Percentiles rank a stretch among this genome's conserved stretches.
These are phyloP conservation scores for Hystrix brachyura DNA, from an alignment of 2,113 vertebrate genomes.

Conservation along the genomic window DNA sequence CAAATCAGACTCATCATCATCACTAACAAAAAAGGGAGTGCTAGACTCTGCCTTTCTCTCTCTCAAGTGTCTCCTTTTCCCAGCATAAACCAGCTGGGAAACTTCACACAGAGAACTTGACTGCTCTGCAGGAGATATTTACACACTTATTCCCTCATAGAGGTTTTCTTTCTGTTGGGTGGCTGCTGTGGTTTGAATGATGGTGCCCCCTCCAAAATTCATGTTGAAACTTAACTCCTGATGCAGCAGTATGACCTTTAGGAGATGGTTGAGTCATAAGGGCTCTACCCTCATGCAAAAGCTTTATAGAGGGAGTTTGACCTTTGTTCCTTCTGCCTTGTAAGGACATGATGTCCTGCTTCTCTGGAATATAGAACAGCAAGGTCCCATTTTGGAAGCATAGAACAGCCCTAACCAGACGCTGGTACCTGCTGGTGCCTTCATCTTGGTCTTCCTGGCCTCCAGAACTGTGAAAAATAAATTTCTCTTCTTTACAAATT, in stretches of 20 bases:
- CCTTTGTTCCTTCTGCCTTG: neutral
- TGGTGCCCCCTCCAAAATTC: neutral
- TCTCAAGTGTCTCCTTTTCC: neutral
- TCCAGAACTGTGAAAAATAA: neutral
- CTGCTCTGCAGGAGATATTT: neutral
- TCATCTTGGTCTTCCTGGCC: neutral
- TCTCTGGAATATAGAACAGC: neutral
- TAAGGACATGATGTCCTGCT: neutral
- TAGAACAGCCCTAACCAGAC: neutral
- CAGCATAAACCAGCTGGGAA: neutral
- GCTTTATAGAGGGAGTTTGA: neutral
- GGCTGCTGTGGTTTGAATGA: neutral
- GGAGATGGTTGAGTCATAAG: neutral
- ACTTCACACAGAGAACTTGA: neutral
- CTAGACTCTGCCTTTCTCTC: neutral
- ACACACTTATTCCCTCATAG: neutral
- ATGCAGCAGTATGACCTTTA: too few species aligned
- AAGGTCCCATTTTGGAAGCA: neutral
- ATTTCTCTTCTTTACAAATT: neutral
- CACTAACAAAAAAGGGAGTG: neutral
- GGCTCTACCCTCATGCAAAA: neutral
- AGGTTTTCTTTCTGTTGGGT: constrained; percentile 1
- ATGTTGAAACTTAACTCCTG: neutral
- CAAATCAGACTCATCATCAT: neutral
- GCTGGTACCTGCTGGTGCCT: neutral